Evolutionary conservation across 2,888 invertebrate species (phyloP).

Genomic region (Baccha elongata): DNA sequence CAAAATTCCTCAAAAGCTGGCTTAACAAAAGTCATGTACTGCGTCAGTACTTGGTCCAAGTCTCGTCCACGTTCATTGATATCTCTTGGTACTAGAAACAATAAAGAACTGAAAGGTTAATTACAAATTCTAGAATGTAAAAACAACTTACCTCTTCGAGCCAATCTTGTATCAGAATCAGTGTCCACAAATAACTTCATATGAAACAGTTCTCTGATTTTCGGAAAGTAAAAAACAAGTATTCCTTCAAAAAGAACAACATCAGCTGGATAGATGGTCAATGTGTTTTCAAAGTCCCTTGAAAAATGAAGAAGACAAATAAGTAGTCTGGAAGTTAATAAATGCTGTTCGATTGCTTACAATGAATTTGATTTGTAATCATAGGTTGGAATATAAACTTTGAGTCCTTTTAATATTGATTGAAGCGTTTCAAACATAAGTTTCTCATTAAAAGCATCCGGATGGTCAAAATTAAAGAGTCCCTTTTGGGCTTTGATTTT

Average conservation of each 20-base stretch:
- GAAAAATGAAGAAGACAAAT: conserved; percentile 62
- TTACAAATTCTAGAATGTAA: background rate
- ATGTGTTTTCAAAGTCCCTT: conserved; percentile 86
- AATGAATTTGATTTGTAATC: conserved; percentile 95
- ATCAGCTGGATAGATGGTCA: conserved; percentile 96
- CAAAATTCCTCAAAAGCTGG: conserved; percentile 99
- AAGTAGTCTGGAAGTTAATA: background rate
- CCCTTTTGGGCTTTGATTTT: conserved; percentile 92
- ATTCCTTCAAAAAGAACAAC: conserved; percentile 99
- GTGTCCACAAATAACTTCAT: conserved; percentile 99
- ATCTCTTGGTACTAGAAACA: conserved; percentile 94
- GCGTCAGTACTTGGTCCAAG: conserved; percentile 95
- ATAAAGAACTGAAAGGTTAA: too few species aligned
- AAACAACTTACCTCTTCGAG: conserved; percentile 90
- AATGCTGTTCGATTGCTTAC: conserved; percentile 83
- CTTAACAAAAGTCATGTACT: conserved; percentile 99
- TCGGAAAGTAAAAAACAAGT: conserved; percentile 98
- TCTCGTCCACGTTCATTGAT: conserved; percentile 97
- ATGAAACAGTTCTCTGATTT: conserved; percentile 96
- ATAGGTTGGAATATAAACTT: conserved; percentile 95
- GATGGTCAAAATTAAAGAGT: conserved; percentile 99
- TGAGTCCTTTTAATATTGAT: conserved; percentile 92
- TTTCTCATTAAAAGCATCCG: conserved; percentile 97
- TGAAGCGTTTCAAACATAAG: conserved; percentile 91
- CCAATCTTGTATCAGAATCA: conserved; percentile 98